Base-by-base conservation (phyloP, 2,888 invertebrate genomes). In the Sipha maydis region DNA sequence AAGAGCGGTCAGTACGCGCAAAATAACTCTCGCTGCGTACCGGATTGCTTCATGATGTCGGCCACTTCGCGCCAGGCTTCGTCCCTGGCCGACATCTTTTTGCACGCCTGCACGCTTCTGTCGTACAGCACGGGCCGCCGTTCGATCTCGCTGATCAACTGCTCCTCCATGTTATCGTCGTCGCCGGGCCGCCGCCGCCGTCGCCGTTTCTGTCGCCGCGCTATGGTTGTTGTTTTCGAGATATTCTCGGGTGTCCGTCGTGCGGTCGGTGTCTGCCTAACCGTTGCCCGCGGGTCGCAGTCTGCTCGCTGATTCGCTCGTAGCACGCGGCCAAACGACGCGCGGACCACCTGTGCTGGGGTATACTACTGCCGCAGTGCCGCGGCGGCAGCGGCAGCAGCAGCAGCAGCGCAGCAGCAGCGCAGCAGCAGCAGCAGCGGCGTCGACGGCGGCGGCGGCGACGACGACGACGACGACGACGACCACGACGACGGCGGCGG, bases 81-180 rank as follows among this genome's bases (percentile, higher is more conserved):
- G 80, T 88, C 88, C 73, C 88, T 56, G n/a, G 88, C 88, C 41
- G 88, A 88, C 88, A 88, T 88, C 41, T 88, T 88, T 82, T 88
- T 88, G 82, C 88, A 88, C 88, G 88, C 88, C 75, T 88, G 88
- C 75, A 88, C 88, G 88, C 88, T 88, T 41, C 88, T 82, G 79
- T 88, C 88, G 82, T 88, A 88, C 80, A 88, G 31, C 73, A 88
- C 88, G 41, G 88, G 80, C 61, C 88, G 88, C 61, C 88, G 88
- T 67, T 88, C 88, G 88, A 88, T 88, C 54, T 88, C 88, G 31
- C 28, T 73, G 88, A 88, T 88, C 80, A 88, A 82, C 88, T 88
- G 88, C 61, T 82, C 88, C 31, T 88, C 88, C 88, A 88, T 85
- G 73, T n/a, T 88, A 34, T 79, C 85, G 41, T 67, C 67, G 84